These are phyloP conservation scores for Drosophila helvetica DNA, from an alignment of 2,888 invertebrate genomes.

Conservation along the genomic window DNA sequence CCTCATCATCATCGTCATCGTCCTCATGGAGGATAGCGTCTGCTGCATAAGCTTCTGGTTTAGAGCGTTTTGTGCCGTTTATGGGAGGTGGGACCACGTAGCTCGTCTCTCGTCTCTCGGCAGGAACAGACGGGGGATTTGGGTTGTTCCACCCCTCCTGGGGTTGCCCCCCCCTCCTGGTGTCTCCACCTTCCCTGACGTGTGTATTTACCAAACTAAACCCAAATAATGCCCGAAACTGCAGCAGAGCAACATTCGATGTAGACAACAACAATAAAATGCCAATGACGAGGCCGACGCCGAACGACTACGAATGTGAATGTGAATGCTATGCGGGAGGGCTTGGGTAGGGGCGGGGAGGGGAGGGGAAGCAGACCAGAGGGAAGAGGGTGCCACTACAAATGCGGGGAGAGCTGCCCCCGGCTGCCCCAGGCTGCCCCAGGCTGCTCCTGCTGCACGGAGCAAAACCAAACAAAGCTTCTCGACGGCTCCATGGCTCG, in stretches of 20 bases:
- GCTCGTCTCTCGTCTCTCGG: too few species aligned
- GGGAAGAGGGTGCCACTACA: neutral
- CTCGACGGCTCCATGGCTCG: slow-evolving; percentile 45
- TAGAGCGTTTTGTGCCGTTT: slow-evolving; percentile 47
- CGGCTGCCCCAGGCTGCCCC: neutral
- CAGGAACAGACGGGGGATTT: neutral
- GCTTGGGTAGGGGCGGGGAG: neutral
- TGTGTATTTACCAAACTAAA: slow-evolving; percentile 78
- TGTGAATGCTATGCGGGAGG: neutral
- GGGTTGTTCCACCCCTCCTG: slow-evolving; percentile 4
- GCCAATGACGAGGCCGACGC: slow-evolving; percentile 62
- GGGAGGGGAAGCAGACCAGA: neutral
- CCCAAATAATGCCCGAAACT: slow-evolving; percentile 78
- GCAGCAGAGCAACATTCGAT: slow-evolving; percentile 56
- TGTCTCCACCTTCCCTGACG: slow-evolving; percentile 46
- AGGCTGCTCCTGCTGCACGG: slow-evolving; percentile 1
- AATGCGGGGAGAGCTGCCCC: neutral
- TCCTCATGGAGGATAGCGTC: slow-evolving; percentile 27
- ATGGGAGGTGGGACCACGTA: slow-evolving; percentile 19
- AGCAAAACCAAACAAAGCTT: slow-evolving; percentile 68
- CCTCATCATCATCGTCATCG: slow-evolving; percentile 9
- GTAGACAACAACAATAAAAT: slow-evolving; percentile 71
- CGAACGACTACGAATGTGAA: slow-evolving; percentile 61
- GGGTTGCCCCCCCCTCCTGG: slow-evolving; percentile 1
- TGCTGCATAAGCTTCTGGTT: slow-evolving; percentile 37